phyloP scores from a whole-genome alignment of 1,140 invertebrate species.

The Caenorhabditis inopinata region DNA sequence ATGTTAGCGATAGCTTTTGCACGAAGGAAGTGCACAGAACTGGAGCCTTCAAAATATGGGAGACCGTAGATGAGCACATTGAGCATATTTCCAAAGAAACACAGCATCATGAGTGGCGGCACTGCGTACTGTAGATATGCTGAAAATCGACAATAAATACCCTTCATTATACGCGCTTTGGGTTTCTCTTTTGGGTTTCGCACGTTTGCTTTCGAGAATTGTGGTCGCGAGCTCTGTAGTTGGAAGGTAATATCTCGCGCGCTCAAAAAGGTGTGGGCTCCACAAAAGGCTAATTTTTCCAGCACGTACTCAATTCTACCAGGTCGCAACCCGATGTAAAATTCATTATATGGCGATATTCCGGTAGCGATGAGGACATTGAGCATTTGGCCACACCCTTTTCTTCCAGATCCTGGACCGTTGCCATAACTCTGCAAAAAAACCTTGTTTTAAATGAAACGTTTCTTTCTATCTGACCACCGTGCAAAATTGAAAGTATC shows the following conservation, averaged over 20 bases:
- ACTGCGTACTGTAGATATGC: slow-evolving; percentile 28
- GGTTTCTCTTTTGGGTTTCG: too few relatives aligned
- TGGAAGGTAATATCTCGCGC: too few relatives aligned
- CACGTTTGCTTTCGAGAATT: too few relatives aligned
- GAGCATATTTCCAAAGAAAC: slow-evolving; percentile 60
- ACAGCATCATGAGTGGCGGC: slow-evolving; percentile 54
- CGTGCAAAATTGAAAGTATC: background rate
- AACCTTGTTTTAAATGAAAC: too few relatives aligned
- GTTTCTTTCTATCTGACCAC: background rate
- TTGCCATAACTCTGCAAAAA: slow-evolving; percentile 7
- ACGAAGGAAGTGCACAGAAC: slow-evolving; percentile 61
- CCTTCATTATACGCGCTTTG: too few relatives aligned
- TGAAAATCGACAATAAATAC: background rate
- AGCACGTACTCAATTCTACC: background rate
- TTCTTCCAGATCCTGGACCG: slow-evolving; percentile 5
- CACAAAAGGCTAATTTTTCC: background rate
- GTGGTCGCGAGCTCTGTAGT: too few relatives aligned
- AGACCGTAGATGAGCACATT: slow-evolving; percentile 63
- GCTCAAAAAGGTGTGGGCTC: too few relatives aligned
- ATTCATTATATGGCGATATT: slow-evolving; percentile 8
- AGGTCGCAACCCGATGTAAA: slow-evolving; percentile 4
- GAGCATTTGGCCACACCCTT: background rate
- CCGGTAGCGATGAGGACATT: background rate
- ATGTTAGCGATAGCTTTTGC: slow-evolving; percentile 63
- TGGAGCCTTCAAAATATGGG: slow-evolving; percentile 61